These are phyloP conservation scores for Lacerta agilis DNA, from an alignment of 2,797 vertebrate species.

Conservation along the genomic window DNA sequence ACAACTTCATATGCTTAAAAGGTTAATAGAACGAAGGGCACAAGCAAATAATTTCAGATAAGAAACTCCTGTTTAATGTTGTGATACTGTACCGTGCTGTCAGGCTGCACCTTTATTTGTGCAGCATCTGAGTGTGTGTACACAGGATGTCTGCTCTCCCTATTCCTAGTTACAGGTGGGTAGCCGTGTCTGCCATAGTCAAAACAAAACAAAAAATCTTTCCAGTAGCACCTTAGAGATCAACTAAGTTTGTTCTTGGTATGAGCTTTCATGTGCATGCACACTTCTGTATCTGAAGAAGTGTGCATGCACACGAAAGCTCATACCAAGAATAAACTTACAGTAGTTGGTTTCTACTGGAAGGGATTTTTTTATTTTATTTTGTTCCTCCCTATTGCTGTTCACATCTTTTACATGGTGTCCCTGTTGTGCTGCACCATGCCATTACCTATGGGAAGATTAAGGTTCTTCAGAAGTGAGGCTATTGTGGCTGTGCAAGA, in stretches of 20 bases:
- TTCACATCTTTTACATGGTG: background rate
- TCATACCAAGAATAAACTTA: too few species aligned
- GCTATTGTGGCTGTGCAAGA: background rate
- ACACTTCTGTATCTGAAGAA: too few species aligned
- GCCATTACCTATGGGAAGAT: rapidly evolving
- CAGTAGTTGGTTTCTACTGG: too few species aligned
- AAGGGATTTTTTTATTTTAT: too few species aligned
- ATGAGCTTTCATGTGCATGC: too few species aligned
- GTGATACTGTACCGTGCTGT: background rate
- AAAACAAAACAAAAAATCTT: too few species aligned
- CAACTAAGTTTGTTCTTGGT: too few species aligned
- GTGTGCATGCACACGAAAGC: too few species aligned
- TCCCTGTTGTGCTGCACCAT: background rate
- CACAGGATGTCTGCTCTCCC: background rate
- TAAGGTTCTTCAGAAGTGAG: slow-evolving; percentile 14
- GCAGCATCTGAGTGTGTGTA: background rate
- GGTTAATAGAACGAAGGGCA: background rate
- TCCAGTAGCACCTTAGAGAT: too few species aligned
- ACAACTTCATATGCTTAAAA: background rate
- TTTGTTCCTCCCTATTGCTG: background rate
- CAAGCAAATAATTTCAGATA: background rate
- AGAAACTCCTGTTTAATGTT: background rate
- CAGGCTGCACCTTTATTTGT: background rate
- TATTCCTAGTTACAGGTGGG: background rate
- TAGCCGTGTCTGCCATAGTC: too few species aligned